These are phyloP conservation scores for Ophion ventricosus DNA, from an alignment of 2,888 invertebrate genomes.

Conservation along the genomic window DNA sequence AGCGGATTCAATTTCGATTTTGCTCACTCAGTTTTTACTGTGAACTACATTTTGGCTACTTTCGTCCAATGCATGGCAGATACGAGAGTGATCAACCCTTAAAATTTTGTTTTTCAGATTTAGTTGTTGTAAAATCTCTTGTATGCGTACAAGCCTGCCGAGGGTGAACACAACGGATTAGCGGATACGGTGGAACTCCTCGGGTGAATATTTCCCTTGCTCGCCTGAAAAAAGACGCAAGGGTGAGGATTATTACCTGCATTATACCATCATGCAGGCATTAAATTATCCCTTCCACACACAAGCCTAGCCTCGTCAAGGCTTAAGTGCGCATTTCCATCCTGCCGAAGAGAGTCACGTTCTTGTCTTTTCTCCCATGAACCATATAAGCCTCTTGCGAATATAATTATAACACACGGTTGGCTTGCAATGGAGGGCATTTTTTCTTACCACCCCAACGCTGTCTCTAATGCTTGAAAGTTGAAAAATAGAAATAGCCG, in stretches of 20 bases:
- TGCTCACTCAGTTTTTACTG: too few species aligned
- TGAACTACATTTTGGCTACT: too few species aligned
- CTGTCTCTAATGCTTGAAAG: not conserved
- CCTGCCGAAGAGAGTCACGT: not conserved
- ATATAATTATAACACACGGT: slow-evolving; percentile 50
- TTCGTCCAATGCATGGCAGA: too few species aligned
- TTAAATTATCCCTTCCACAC: slow-evolving; percentile 39
- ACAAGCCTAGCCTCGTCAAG: slow-evolving; percentile 34
- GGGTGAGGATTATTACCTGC: slow-evolving; percentile 39
- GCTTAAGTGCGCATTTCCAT: slow-evolving; percentile 42
- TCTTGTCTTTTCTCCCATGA: slow-evolving; percentile 10
- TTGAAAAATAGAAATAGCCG: not conserved
- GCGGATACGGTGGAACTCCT: slow-evolving; percentile 27
- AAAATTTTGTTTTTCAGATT: too few species aligned
- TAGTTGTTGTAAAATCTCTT: too few species aligned
- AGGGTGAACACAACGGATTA: slow-evolving; percentile 38
- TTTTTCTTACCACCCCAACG: not conserved
- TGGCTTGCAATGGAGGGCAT: slow-evolving; percentile 25
- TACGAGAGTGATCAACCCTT: too few species aligned
- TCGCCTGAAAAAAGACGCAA: slow-evolving; percentile 32
- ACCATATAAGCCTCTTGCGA: slow-evolving; percentile 28
- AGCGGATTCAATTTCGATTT: too few species aligned
- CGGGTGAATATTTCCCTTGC: slow-evolving; percentile 57
- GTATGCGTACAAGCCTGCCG: not conserved
- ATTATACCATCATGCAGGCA: slow-evolving; percentile 18